Evolutionary conservation across 2,888 invertebrate genomes (phyloP).

Genomic region (Sepiola atlantica): DNA sequence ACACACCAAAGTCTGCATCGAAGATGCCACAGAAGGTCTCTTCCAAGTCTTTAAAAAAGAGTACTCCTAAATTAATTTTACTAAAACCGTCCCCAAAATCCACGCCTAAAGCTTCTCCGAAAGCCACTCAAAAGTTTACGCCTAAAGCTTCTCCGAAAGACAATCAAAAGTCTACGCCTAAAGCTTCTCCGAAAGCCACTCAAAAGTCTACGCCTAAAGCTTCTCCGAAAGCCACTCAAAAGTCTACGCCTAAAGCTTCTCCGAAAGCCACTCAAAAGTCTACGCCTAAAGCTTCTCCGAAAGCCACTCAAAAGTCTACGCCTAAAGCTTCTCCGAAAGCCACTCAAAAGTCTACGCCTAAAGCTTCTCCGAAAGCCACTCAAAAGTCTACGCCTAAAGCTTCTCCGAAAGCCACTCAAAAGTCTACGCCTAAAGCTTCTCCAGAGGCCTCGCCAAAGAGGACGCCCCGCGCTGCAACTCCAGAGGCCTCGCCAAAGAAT

Average conservation of each 20-base stretch:
- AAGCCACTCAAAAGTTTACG: no score
- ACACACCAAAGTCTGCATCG: not conserved
- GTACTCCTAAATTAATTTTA: not conserved
- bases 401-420: conserved; percentile 8
- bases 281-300: conserved; percentile 48
- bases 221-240: conserved; percentile 45
- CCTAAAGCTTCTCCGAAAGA: no score
- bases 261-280: conserved; percentile 47
- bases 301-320: conserved; percentile 37
- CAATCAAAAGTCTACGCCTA: conserved; percentile 35
- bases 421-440: not conserved
- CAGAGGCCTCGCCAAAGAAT: conserved; percentile 22
- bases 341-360: not conserved
- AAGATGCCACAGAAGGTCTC: no score
- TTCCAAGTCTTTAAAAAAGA: no score
- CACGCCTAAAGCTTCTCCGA: no score
- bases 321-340: not conserved
- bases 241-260: conserved; percentile 47
- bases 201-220: conserved; percentile 36
- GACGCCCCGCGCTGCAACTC: not conserved
- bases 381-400: not conserved
- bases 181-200: conserved; percentile 45
- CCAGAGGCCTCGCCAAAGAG: conserved; percentile 37
- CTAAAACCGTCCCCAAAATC: conserved; percentile 49
- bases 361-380: not conserved